These are phyloP conservation scores for Tenebrosternarchus preto DNA, from an alignment of 2,113 vertebrate genomes.

Conservation along the genomic window DNA sequence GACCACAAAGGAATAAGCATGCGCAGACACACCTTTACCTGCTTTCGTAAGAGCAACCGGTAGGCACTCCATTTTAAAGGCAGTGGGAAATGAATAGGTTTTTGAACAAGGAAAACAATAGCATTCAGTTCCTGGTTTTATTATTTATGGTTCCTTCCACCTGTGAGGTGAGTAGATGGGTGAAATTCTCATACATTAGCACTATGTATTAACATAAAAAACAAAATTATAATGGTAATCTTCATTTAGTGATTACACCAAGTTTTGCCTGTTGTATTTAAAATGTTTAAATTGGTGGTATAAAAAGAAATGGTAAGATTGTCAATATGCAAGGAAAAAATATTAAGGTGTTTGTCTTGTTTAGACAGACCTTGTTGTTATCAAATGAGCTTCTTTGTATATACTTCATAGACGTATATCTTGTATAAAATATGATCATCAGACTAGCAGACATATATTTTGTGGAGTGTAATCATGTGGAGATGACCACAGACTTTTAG, in stretches of 20 bases:
- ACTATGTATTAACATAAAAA: background rate
- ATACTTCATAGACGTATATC: background rate
- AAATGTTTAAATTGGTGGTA: background rate
- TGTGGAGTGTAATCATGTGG: background rate
- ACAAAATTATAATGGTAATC: background rate
- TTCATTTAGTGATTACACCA: no score
- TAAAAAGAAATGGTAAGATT: background rate
- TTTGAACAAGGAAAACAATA: constrained; percentile 33
- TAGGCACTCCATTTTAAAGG: constrained; percentile 42
- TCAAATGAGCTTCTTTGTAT: background rate
- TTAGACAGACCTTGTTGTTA: constrained; percentile 41
- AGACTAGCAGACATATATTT: background rate
- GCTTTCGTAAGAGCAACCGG: constrained; percentile 46
- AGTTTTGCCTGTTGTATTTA: no score
- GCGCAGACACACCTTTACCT: constrained; percentile 61
- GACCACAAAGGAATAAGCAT: constrained; percentile 62
- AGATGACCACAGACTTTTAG: background rate
- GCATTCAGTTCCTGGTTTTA: constrained; percentile 44
- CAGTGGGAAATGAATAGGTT: constrained; percentile 46
- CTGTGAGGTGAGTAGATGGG: constrained; percentile 15
- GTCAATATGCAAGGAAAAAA: background rate
- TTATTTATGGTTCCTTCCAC: constrained; percentile 2
- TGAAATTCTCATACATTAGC: background rate
- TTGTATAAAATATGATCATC: background rate
- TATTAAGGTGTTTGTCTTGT: constrained; percentile 40